phyloP scores from a whole-genome alignment of 2,888 invertebrate species.

The Acanthosepion esculentum region DNA sequence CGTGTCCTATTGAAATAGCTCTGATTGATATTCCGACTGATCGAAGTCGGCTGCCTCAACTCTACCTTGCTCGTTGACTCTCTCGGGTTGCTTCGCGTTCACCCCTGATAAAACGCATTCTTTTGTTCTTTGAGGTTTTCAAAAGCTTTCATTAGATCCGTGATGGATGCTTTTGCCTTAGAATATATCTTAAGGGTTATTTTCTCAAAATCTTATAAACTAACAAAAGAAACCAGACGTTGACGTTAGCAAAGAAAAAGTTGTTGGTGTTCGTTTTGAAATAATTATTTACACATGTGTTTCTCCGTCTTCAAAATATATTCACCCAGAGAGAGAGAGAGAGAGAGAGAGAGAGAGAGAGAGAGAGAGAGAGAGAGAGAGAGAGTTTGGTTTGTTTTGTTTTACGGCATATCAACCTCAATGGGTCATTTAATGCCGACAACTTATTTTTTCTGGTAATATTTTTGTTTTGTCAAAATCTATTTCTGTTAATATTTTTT shows the following conservation, averaged over 20 bases:
- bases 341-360: too few relatives aligned
- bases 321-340: too few relatives aligned
- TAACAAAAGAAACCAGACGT: neutral
- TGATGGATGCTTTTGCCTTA: neutral
- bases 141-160: neutral
- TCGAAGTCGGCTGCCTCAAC: neutral
- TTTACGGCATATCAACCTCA: too few relatives aligned
- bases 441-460: too few relatives aligned
- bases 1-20: neutral
- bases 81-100: neutral
- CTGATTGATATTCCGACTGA: neutral
- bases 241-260: neutral
- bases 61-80: neutral
- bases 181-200: neutral
- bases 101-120: neutral
- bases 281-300: neutral
- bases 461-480: too few relatives aligned
- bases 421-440: too few relatives aligned
- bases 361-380: too few relatives aligned
- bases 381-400: too few relatives aligned
- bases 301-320: too few relatives aligned
- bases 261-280: neutral
- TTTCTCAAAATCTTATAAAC: neutral
- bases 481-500: too few relatives aligned
- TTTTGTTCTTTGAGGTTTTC: neutral